Percentiles rank a stretch among this genome's conserved stretches.
Conservation (phyloP, 2,888 invertebrate species). For the Ethmia dodecea region DNA sequence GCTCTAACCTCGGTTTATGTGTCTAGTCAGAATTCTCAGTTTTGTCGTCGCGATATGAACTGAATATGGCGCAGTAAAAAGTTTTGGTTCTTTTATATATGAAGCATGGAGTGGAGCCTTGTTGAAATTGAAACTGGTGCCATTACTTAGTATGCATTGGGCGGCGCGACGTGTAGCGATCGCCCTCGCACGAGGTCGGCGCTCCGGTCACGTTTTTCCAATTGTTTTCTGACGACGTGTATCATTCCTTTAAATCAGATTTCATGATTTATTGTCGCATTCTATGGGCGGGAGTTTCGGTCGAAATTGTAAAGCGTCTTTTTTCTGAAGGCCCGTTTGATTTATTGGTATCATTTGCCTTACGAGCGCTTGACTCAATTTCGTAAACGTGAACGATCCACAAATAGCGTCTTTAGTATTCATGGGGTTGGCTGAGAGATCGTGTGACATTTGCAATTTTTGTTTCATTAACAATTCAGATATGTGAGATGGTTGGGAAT, state of each 20-base stretch:
- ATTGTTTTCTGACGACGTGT: conserved; percentile 76
- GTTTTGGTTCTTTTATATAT: conserved; percentile 32
- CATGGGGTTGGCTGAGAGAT: conserved; percentile 64
- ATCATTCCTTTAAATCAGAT: conserved; percentile 73
- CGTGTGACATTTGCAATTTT: conserved; percentile 72
- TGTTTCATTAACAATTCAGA: conserved; percentile 74
- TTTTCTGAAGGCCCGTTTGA: conserved; percentile 39
- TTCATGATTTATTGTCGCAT: conserved; percentile 56
- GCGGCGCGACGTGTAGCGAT: conserved; percentile 60
- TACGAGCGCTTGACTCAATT: conserved; percentile 58
- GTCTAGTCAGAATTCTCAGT: not conserved
- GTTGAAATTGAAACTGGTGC: conserved; percentile 68
- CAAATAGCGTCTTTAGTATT: conserved; percentile 74
- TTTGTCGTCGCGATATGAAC: conserved; percentile 1
- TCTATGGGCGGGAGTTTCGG: conserved; percentile 28
- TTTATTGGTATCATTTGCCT: conserved; percentile 59
- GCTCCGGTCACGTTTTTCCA: conserved; percentile 67
- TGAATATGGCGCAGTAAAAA: not conserved
- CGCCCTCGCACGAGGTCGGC: conserved; percentile 48
- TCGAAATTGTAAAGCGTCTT: conserved; percentile 36
- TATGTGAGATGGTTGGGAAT: conserved; percentile 60
- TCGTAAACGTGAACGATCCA: conserved; percentile 59
- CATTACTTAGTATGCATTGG: conserved; percentile 74
- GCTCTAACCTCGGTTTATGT: conserved; percentile 4
- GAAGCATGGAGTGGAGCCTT: conserved; percentile 45